A percentile compares a stretch with the other conserved stretches of the same genome.
Evolutionary conservation across 64 coral and sea anemone species (phyloP).

Genomic region (Acropora tenuis): DNA sequence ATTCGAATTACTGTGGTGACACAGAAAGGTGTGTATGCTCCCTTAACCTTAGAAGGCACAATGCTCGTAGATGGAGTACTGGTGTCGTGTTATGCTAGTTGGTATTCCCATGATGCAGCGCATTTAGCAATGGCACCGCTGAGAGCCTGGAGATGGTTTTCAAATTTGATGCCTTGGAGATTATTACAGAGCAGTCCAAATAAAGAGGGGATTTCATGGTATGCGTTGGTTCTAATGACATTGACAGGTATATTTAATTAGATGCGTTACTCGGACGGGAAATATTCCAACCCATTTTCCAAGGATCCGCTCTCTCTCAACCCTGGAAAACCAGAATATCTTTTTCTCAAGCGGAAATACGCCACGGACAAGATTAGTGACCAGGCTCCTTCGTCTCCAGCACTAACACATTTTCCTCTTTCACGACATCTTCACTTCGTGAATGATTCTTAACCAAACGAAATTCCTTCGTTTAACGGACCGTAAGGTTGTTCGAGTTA

Average conservation of each 20-base stretch:
- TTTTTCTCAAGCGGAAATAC: too few species aligned
- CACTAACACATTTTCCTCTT: too few species aligned
- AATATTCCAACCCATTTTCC: too few species aligned
- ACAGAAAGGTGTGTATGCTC: constrained; percentile 78
- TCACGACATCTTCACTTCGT: too few species aligned
- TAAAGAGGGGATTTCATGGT: constrained; percentile 10
- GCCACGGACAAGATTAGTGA: too few species aligned
- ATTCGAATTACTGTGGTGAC: constrained; percentile 42
- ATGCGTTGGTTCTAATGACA: neutral
- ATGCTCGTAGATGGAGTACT: constrained; percentile 77
- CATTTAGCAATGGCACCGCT: constrained; percentile 82
- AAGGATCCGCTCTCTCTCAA: too few species aligned
- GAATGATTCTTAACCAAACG: too few species aligned
- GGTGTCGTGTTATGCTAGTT: constrained; percentile 94
- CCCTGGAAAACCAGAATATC: too few species aligned
- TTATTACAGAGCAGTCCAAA: neutral
- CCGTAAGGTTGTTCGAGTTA: too few species aligned
- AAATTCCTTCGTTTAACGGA: too few species aligned
- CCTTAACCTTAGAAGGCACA: constrained; percentile 86
- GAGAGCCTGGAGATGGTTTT: constrained; percentile 32
- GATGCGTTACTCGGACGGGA: too few species aligned
- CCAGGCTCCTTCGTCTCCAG: too few species aligned
- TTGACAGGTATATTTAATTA: neutral
- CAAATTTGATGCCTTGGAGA: neutral
- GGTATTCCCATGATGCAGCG: constrained; percentile 72